Evolutionary conservation across 2,113 vertebrate species (phyloP).

Genomic region (Syrmaticus mikado): DNA sequence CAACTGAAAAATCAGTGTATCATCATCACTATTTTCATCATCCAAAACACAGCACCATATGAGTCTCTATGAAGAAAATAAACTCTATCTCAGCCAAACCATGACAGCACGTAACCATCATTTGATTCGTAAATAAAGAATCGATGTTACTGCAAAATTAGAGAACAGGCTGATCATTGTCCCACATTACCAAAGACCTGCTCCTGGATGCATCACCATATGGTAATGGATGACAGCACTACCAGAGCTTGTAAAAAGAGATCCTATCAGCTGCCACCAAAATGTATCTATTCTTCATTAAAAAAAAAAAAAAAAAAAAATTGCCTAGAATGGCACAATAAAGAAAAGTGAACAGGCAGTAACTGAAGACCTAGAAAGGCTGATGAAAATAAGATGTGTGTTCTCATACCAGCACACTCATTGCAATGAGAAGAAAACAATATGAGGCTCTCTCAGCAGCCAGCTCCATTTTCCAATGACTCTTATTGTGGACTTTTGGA

Average conservation of each 20-base stretch:
- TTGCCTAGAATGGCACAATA: background rate
- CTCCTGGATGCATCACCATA: background rate
- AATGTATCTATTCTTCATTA: background rate
- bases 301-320: too few species aligned
- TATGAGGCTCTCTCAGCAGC: background rate
- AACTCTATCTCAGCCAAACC: too few species aligned
- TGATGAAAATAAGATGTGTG: background rate
- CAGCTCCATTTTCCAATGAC: background rate
- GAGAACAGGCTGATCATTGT: background rate
- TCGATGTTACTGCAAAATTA: background rate
- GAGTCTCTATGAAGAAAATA: too few species aligned
- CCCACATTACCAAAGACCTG: background rate
- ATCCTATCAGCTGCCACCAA: background rate
- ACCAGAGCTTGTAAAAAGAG: background rate
- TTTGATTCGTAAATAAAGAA: background rate
- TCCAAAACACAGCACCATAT: too few species aligned
- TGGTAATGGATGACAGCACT: background rate
- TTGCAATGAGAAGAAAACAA: background rate
- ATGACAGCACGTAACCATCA: background rate
- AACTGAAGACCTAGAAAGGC: background rate
- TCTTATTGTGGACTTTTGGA: background rate
- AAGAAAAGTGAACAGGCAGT: background rate
- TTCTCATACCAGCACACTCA: background rate
- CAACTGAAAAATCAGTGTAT: too few species aligned
- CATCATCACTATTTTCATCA: too few species aligned